Evolutionary conservation across 2,888 invertebrate genomes (phyloP).

Genomic region (Temnothorax rugatulus): DNA sequence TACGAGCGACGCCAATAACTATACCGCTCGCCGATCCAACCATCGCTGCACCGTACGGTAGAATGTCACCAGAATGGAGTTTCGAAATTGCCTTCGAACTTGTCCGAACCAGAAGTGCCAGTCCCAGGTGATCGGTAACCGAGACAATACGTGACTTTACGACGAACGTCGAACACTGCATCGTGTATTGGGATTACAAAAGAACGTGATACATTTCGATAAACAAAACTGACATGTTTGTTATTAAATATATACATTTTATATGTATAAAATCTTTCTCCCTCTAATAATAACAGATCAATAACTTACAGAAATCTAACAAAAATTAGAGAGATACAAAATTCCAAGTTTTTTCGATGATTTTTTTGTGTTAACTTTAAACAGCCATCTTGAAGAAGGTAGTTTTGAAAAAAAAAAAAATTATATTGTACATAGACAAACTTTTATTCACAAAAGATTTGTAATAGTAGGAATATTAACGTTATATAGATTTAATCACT

Average conservation of each 20-base stretch:
- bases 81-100: slow-evolving; percentile 69
- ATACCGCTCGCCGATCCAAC: slow-evolving; percentile 23
- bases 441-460: background rate
- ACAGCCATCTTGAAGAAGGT: background rate
- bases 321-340: background rate
- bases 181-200: slow-evolving; percentile 43
- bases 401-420: background rate
- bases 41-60: slow-evolving; percentile 29
- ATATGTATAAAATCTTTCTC: too few species aligned
- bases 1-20: slow-evolving; percentile 45
- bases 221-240: background rate
- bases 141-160: slow-evolving; percentile 65
- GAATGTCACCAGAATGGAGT: slow-evolving; percentile 58
- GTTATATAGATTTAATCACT: background rate
- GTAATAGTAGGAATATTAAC: background rate
- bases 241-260: background rate
- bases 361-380: background rate
- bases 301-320: background rate
- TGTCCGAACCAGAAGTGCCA: slow-evolving; percentile 68
- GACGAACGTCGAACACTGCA: slow-evolving; percentile 52
- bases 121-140: slow-evolving; percentile 70
- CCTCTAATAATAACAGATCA: background rate
- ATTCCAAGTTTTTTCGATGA: background rate
- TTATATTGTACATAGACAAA: background rate
- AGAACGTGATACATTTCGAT: background rate